Evolutionary conservation across 2,797 vertebrate species (phyloP).

Genomic region (Lepus oiostolus): DNA sequence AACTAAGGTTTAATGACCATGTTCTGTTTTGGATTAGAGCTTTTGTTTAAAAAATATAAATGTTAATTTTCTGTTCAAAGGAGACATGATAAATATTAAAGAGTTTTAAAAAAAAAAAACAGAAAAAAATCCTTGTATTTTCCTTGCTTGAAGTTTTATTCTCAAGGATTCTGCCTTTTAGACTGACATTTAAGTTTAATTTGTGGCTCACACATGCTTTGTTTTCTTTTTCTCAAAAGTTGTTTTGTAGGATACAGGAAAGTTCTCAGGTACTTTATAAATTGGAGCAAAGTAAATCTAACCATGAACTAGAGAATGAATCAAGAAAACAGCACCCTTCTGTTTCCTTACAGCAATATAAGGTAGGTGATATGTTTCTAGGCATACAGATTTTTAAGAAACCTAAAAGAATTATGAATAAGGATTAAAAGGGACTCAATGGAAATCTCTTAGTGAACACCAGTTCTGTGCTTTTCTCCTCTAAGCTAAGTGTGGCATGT

Average conservation of each 20-base stretch:
- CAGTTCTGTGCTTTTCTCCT: constrained; percentile 22
- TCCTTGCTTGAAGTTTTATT: constrained; percentile 13
- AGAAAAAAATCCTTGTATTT: not conserved
- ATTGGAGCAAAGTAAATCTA: constrained; percentile 86
- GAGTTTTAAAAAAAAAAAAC: not conserved
- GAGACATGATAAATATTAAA: constrained; percentile 32
- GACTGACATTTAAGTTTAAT: not conserved
- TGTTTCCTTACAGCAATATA: constrained; percentile 87
- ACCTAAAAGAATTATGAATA: not conserved
- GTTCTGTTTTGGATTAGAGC: constrained; percentile 54
- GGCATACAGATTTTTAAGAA: not conserved
- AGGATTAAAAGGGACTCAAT: constrained; percentile 1
- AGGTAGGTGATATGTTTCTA: constrained; percentile 84
- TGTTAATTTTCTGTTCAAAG: constrained; percentile 60
- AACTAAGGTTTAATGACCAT: constrained; percentile 36
- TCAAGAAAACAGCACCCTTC: constrained; percentile 74
- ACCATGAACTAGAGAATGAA: constrained; percentile 71
- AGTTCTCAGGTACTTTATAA: constrained; percentile 94
- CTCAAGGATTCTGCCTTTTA: constrained; percentile 37
- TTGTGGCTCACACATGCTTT: constrained; percentile 52
- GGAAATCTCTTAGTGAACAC: not conserved
- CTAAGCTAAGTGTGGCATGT: not conserved
- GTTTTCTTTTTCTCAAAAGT: constrained; percentile 86
- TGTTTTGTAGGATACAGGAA: constrained; percentile 95
- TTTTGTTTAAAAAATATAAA: constrained; percentile 57